These are phyloP conservation scores for Troides helena DNA, from an alignment of 2,888 invertebrate genomes.

Conservation along the genomic window DNA sequence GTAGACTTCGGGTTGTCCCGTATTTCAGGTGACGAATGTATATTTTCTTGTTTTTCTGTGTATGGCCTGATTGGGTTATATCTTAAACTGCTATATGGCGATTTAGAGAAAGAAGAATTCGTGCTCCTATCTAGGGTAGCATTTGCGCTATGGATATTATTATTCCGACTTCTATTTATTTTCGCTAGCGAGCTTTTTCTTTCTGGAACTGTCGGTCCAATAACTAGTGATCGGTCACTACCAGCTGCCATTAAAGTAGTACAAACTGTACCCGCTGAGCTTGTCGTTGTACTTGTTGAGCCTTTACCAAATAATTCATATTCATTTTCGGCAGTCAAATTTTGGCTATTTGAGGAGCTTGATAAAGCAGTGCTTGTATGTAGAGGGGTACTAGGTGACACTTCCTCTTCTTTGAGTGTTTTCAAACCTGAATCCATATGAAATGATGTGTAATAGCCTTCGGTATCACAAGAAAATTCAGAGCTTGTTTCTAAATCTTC, in stretches of 20 bases:
- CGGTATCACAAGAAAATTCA: conserved; percentile 97
- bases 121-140: conserved; percentile 79
- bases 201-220: conserved; percentile 90
- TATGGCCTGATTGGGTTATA: conserved; percentile 61
- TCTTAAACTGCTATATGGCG: conserved; percentile 65
- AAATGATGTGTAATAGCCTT: conserved; percentile 98
- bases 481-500: conserved; percentile 94
- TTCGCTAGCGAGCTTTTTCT: conserved; percentile 87
- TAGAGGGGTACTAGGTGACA: conserved; percentile 84
- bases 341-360: conserved; percentile 85
- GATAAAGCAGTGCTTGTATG: conserved; percentile 86
- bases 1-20: conserved; percentile 55
- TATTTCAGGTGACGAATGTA: conserved; percentile 66
- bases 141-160: conserved; percentile 74
- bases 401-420: conserved; percentile 86
- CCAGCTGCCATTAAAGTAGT: conserved; percentile 88
- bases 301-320: conserved; percentile 95
- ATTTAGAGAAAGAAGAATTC: conserved; percentile 64
- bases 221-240: conserved; percentile 81
- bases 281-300: conserved; percentile 93
- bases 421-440: conserved; percentile 97
- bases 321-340: conserved; percentile 90
- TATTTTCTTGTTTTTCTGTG: conserved; percentile 58
- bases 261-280: conserved; percentile 94
- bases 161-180: conserved; percentile 76